Evolutionary conservation across 2,888 invertebrate genomes (phyloP).

Genomic region (Drosophila atripex): DNA sequence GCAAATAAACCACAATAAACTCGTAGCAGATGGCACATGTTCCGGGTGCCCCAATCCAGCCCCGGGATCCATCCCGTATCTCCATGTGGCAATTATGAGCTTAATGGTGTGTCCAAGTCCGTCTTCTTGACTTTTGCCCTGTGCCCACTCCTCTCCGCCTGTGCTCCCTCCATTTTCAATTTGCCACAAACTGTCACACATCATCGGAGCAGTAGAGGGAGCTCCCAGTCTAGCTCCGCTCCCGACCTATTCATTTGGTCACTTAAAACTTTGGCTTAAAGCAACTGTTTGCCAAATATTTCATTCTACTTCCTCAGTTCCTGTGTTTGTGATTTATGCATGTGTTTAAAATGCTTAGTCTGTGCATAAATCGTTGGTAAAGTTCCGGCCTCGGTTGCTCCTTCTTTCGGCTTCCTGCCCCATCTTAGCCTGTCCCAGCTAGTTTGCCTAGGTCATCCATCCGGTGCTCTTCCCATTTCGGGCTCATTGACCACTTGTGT

Average conservation of each 20-base stretch:
- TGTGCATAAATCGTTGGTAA: constrained; percentile 43
- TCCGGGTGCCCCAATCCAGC: background rate
- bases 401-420: constrained; percentile 8
- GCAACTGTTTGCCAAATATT: constrained; percentile 40
- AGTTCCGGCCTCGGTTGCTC: constrained; percentile 22
- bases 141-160: constrained; percentile 18
- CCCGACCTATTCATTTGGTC: constrained; percentile 26
- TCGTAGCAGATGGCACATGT: constrained; percentile 41
- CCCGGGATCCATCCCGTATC: constrained; percentile 8
- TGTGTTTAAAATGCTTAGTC: constrained; percentile 45
- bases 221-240: background rate
- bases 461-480: constrained; percentile 26
- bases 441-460: constrained; percentile 38
- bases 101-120: constrained; percentile 30
- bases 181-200: constrained; percentile 59
- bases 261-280: constrained; percentile 38
- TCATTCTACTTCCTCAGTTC: constrained; percentile 9
- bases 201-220: constrained; percentile 27
- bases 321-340: constrained; percentile 57
- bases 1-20: constrained; percentile 76
- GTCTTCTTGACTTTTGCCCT: constrained; percentile 10
- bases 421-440: constrained; percentile 1
- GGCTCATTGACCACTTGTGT: constrained; percentile 50
- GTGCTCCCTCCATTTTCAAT: constrained; percentile 52
- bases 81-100: constrained; percentile 41